Conservation (phyloP, 1,140 invertebrate genomes). For the Drosophila subpulchrella region DNA sequence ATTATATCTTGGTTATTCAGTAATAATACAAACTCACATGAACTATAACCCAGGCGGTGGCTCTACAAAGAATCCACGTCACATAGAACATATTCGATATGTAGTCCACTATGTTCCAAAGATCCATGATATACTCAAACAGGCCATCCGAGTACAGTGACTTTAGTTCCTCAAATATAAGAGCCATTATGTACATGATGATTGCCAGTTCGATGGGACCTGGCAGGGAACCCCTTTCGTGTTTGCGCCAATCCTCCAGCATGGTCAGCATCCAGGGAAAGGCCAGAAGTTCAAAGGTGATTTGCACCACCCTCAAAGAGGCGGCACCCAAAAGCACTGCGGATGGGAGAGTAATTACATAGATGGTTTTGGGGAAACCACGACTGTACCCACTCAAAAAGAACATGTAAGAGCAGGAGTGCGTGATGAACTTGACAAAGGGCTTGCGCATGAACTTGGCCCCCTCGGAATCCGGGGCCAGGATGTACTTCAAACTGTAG, state of each 20-base stretch:
- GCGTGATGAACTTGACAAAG: conserved; percentile 97
- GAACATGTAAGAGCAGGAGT: conserved; percentile 95
- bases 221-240: conserved; percentile 93
- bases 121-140: conserved; percentile 95
- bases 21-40: conserved; percentile 86
- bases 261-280: conserved; percentile 89
- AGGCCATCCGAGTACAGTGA: conserved; percentile 94
- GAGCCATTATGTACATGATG: conserved; percentile 93
- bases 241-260: conserved; percentile 90
- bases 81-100: conserved; percentile 97
- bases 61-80: conserved; percentile 93
- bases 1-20: too few species aligned
- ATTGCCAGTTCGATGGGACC: conserved; percentile 93
- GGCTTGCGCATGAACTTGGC: conserved; percentile 95
- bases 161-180: conserved; percentile 95
- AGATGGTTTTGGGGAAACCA: too few species aligned
- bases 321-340: conserved; percentile 92
- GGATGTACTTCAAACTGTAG: conserved; percentile 93
- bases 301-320: conserved; percentile 92
- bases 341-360: not conserved
- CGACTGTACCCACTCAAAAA: conserved; percentile 50
- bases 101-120: conserved; percentile 99
- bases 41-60: conserved; percentile 90
- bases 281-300: conserved; percentile 91
- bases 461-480: conserved; percentile 92